Conservation (phyloP, 2,797 vertebrate species). For the Capromys pilorides region DNA sequence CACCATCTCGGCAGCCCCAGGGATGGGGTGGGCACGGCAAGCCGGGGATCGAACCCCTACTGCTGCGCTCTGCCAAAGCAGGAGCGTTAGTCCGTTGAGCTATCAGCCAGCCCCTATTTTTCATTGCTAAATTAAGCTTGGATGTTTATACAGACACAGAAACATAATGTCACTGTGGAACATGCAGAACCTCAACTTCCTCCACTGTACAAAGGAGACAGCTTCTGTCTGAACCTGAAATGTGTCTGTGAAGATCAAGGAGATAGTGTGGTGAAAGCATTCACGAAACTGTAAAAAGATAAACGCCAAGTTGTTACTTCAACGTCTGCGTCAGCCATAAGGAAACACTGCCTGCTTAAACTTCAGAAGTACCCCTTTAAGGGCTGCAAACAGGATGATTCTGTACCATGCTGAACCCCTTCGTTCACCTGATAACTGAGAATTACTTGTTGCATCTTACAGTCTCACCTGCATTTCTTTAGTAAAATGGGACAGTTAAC, state of each 20-base stretch:
- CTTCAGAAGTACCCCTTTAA: neutral
- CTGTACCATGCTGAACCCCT: neutral
- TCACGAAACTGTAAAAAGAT: neutral
- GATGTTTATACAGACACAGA: neutral
- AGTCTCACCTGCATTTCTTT: neutral
- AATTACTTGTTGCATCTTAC: neutral
- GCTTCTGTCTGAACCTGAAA: neutral
- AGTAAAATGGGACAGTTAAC: neutral
- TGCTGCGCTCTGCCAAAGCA: too few relatives aligned
- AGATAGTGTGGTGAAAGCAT: neutral
- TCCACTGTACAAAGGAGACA: neutral
- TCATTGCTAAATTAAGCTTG: neutral
- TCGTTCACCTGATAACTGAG: neutral
- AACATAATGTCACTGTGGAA: neutral
- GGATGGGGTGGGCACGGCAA: too few relatives aligned
- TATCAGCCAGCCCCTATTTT: too few relatives aligned
- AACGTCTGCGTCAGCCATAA: neutral
- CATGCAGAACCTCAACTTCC: neutral
- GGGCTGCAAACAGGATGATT: neutral
- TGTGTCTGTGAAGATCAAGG: neutral
- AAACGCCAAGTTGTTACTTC: neutral
- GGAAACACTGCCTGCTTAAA: neutral
- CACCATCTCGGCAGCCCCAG: too few relatives aligned
- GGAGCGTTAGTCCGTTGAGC: too few relatives aligned
- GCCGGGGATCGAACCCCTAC: too few relatives aligned